Evolutionary conservation across 2,888 invertebrate genomes (phyloP).

Genomic region (Zygaena filipendulae): DNA sequence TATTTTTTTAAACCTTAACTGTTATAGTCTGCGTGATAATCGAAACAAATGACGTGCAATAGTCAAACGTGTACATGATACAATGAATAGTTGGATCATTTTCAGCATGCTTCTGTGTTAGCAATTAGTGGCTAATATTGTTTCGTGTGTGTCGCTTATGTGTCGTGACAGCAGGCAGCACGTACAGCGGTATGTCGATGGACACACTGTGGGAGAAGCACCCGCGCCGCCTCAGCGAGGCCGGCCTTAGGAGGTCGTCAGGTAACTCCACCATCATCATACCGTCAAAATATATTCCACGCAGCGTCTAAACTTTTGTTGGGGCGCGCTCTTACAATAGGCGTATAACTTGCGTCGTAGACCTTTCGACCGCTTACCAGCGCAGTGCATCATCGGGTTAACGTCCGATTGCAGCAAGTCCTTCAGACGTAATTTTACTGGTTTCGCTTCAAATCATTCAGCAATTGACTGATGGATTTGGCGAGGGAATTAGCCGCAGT

Average conservation of each 20-base stretch:
- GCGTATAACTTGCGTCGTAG: constrained; percentile 26
- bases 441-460: too few relatives aligned
- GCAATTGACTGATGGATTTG: too few relatives aligned
- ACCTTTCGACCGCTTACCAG: constrained; percentile 20
- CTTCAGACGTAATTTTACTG: too few relatives aligned
- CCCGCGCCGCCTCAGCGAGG: constrained; percentile 79
- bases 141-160: constrained; percentile 58
- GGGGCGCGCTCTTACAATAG: constrained; percentile 19
- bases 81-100: too few relatives aligned
- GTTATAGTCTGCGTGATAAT: too few relatives aligned
- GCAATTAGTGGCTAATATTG: constrained; percentile 57
- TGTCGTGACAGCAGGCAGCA: constrained; percentile 64
- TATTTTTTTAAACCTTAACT: too few relatives aligned
- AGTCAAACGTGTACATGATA: too few relatives aligned
- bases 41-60: too few relatives aligned
- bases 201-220: constrained; percentile 80
- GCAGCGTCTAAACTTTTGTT: too few relatives aligned
- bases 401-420: too few relatives aligned
- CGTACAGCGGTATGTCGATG: constrained; percentile 73
- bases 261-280: constrained; percentile 58
- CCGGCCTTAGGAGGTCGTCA: constrained; percentile 79
- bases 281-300: constrained; percentile 18
- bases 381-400: too few relatives aligned
- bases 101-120: constrained; percentile 29
- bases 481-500: too few relatives aligned